Evolutionary conservation across 1,140 invertebrate genomes (phyloP).

Genomic region (Stegodyphus dumicola): DNA sequence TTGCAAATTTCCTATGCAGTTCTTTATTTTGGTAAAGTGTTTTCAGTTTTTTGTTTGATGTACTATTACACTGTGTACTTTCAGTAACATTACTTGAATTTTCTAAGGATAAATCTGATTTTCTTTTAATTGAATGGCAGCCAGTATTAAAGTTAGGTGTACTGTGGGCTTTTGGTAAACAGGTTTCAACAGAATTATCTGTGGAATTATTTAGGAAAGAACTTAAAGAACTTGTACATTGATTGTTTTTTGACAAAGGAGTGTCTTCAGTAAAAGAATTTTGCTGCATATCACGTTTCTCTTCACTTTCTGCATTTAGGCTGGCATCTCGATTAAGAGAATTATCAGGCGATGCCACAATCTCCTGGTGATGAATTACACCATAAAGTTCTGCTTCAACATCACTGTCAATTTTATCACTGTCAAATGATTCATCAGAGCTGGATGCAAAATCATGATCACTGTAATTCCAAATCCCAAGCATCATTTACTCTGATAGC

Average conservation of each 20-base stretch:
- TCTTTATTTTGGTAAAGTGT: not conserved
- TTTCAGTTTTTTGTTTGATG: too few species aligned
- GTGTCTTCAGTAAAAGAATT: not conserved
- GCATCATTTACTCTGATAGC: too few species aligned
- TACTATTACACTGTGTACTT: too few species aligned
- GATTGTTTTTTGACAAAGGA: not conserved
- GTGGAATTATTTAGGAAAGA: too few species aligned
- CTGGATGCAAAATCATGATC: too few species aligned
- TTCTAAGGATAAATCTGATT: too few species aligned
- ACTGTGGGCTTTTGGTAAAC: too few species aligned
- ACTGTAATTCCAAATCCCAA: too few species aligned
- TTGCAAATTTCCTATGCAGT: not conserved
- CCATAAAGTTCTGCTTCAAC: conserved; percentile 53
- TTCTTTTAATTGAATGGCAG: too few species aligned
- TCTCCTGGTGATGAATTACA: conserved; percentile 34
- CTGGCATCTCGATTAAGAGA: not conserved
- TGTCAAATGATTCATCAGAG: conserved; percentile 4
- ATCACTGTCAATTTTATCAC: conserved; percentile 52
- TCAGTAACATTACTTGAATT: too few species aligned
- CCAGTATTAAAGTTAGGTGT: too few species aligned
- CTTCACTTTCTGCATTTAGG: not conserved
- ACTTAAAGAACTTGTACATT: not conserved
- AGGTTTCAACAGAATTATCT: too few species aligned
- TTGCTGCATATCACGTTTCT: not conserved
- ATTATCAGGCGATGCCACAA: not conserved